phyloP scores from a whole-genome alignment of 2,888 invertebrate species.

The Monochamus alternatus region DNA sequence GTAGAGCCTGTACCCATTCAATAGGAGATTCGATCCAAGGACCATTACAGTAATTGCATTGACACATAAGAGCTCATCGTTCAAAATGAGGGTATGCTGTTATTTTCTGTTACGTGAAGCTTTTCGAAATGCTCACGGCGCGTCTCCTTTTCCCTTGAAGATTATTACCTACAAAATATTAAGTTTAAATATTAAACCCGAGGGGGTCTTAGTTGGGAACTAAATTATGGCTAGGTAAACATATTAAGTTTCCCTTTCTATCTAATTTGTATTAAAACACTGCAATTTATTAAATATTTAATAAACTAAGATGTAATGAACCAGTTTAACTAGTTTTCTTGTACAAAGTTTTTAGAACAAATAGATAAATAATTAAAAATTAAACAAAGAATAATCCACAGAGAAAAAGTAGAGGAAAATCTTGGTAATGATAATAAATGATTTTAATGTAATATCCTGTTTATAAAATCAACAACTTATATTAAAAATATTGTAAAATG shows the following conservation, averaged over 20 bases:
- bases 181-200: conserved; percentile 7
- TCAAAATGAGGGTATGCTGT: conserved; percentile 21
- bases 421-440: too few species aligned
- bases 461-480: too few species aligned
- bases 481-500: too few species aligned
- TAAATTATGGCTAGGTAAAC: not conserved
- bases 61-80: conserved; percentile 28
- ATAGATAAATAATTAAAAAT: too few species aligned
- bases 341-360: too few species aligned
- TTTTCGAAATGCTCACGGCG: not conserved
- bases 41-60: conserved; percentile 41
- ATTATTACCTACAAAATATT: conserved; percentile 8
- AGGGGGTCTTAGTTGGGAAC: not conserved
- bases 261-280: conserved; percentile 8
- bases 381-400: too few species aligned
- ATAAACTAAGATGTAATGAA: too few species aligned
- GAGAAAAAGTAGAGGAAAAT: too few species aligned
- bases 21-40: conserved; percentile 30
- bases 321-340: too few species aligned
- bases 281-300: not conserved
- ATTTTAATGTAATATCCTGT: too few species aligned
- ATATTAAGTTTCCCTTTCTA: not conserved
- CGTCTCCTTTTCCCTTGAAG: not conserved
- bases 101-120: conserved; percentile 7
- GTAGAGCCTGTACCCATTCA: conserved; percentile 26